Percentiles rank a stretch among this genome's conserved stretches.
Evolutionary conservation across 1,140 invertebrate species (phyloP).

Genomic region (Heliconius eleuchia): DNA sequence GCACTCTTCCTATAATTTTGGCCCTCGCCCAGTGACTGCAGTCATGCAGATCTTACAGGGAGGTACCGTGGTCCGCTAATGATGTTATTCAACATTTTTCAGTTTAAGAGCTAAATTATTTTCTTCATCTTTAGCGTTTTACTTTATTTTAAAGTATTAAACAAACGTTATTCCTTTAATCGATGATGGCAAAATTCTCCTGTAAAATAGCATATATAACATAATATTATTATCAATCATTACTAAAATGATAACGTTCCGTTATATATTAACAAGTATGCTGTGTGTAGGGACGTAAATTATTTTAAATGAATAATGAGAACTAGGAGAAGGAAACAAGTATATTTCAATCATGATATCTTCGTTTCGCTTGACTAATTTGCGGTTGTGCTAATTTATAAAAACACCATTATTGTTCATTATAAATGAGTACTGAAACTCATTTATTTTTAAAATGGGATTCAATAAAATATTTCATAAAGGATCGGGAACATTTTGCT

Average conservation of each 20-base stretch:
- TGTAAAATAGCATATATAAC: background rate
- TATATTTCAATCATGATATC: background rate
- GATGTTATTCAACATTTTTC: constrained; percentile 3
- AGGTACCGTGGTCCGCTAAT: constrained; percentile 10
- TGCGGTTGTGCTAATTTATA: constrained; percentile 16
- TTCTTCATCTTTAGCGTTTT: background rate
- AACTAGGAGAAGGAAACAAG: background rate
- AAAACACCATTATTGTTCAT: background rate
- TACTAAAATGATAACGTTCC: background rate
- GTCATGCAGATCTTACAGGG: constrained; percentile 1
- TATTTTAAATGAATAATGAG: background rate
- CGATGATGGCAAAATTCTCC: too few species aligned
- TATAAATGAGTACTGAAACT: background rate
- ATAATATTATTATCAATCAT: background rate
- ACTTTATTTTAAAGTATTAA: background rate
- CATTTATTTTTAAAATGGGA: background rate
- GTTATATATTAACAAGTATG: background rate
- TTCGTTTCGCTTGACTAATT: background rate
- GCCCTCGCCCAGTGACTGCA: constrained; percentile 40
- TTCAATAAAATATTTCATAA: too few species aligned
- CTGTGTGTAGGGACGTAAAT: background rate
- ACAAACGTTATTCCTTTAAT: background rate
- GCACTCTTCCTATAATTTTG: constrained; percentile 26
- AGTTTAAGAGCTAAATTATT: constrained; percentile 8
- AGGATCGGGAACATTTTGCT: too few species aligned